Conservation (phyloP, 1,140 invertebrate species). For the Stegodyphus mimosarum region DNA sequence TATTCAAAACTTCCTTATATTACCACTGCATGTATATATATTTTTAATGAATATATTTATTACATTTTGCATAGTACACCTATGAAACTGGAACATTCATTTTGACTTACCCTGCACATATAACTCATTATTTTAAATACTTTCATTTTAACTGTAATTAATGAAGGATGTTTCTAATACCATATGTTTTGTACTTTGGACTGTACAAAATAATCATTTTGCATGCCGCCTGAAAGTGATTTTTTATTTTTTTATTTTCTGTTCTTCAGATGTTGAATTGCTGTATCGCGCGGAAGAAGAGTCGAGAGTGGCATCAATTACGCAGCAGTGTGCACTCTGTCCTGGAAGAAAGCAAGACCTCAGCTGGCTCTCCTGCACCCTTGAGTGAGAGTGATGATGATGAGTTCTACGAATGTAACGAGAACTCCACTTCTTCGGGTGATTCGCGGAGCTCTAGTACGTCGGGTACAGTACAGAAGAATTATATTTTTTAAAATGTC, state of each 20-base stretch:
- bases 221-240: background rate
- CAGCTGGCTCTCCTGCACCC: background rate
- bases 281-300: conserved; percentile 84
- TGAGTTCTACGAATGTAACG: conserved; percentile 88
- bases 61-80: no score
- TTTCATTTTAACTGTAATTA: no score
- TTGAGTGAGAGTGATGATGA: conserved; percentile 70
- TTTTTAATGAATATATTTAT: no score
- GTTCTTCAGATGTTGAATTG: conserved; percentile 89
- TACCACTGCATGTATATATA: no score
- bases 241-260: background rate
- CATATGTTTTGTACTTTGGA: background rate
- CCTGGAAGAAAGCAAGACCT: background rate
- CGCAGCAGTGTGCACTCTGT: conserved; percentile 1
- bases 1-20: no score
- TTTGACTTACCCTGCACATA: no score
- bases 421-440: conserved; percentile 64
- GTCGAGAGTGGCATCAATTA: conserved; percentile 64
- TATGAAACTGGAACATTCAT: no score
- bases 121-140: no score
- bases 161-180: no score
- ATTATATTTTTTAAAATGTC: no score
- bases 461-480: no score
- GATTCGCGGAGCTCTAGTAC: conserved; percentile 1
- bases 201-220: background rate